Evolutionary conservation across 1,140 invertebrate species (phyloP), one percentile per base, ranked within the genome.

Genomic region (Drosophila albomicans): DNA sequence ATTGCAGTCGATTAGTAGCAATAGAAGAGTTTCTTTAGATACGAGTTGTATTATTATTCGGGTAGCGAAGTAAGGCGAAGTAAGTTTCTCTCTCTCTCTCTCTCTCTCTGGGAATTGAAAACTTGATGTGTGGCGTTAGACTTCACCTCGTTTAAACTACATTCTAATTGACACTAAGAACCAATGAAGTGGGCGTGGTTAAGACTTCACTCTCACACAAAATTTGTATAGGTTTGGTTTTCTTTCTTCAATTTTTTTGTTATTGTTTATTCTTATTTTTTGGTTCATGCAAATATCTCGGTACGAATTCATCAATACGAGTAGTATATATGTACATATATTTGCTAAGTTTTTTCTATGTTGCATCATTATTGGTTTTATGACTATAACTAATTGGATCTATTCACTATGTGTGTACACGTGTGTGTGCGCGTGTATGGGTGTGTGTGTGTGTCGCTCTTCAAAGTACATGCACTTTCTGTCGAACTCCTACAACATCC

Each of bases 121-220:
- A 52, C 51, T 35, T 15, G 16, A 28, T 30, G 32, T 20, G 15
- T 57, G 16, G 54, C 20, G 3, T 25, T 25, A 25, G 32, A 57
- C 10, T 45, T 45, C 13, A 46, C 10, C 51, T n/a, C 62, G 8
- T 30, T 49, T 66, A 67, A 61, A 25, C 70, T 73, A 73, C 51
- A 38, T 69, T 56, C 67, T 74, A 74, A 74, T 74, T 74, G 71
- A 74, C 71, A 69, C 57, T 68, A 57, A 74, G 71, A 74, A 74
- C 67, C 65, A 74, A 61, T 74, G 54, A 62, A 46, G 71, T 59
- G 71, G 48, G 41, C 49, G 49, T 62, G 49, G 48, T 54, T 20
- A 58, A 58, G 70, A 62, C 56, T 13, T 51, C 32, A 38, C 68
- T 35, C 32, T 57, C 38, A 45, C 16, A 45, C 56, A 45, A 59